These are phyloP conservation scores for Globicephala melas DNA, from an alignment of 2,113 vertebrate species.

Conservation along the genomic window DNA sequence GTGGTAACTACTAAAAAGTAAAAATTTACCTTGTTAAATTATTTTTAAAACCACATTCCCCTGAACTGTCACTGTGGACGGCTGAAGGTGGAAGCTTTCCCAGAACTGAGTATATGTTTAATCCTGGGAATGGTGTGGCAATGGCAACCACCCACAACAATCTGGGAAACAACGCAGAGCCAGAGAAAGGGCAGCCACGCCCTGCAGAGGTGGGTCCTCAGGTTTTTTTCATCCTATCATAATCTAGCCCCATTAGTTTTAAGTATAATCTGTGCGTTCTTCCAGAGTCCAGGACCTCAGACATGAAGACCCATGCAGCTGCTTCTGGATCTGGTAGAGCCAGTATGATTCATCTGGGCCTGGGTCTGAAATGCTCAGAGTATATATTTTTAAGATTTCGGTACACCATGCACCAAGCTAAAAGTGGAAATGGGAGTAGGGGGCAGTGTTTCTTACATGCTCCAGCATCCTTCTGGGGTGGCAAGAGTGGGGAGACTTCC, in stretches of 20 bases:
- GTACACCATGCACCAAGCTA: not conserved
- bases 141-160: not conserved
- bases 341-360: not conserved
- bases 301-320: conserved; percentile 28
- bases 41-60: conserved; percentile 43
- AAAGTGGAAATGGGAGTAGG: fast-evolving
- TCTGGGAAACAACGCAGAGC: not conserved
- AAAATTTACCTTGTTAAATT: conserved; percentile 14
- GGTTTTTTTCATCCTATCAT: not conserved
- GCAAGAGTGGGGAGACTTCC: no score
- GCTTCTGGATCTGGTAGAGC: not conserved
- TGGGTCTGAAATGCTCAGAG: not conserved
- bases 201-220: not conserved
- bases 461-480: no score
- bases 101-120: conserved; percentile 4
- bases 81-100: conserved; percentile 14
- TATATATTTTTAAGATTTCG: no score
- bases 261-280: not conserved
- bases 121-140: conserved; percentile 38
- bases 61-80: not conserved
- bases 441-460: not conserved
- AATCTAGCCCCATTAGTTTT: conserved; percentile 10
- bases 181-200: not conserved
- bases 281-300: conserved; percentile 8
- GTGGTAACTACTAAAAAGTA: conserved; percentile 20